phyloP scores from a whole-genome alignment of 1,140 invertebrate genomes.

The Leptoteleia sp. region DNA sequence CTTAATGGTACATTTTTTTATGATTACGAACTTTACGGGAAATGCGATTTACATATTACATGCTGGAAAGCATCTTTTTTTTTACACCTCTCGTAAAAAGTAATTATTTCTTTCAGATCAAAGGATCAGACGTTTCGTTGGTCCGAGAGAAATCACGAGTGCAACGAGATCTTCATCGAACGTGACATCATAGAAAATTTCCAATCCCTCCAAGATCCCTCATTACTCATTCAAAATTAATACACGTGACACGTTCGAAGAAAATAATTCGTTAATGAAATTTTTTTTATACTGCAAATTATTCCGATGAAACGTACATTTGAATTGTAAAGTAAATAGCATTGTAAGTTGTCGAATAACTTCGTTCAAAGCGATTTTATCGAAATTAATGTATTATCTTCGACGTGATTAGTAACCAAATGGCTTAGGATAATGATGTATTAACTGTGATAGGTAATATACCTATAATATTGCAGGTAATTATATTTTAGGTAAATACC shows the following conservation, averaged over 20 bases:
- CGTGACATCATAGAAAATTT: slow-evolving; percentile 30
- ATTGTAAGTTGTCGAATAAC: slow-evolving; percentile 6
- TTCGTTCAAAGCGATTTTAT: not conserved
- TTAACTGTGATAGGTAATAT: not conserved
- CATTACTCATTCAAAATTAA: slow-evolving; percentile 28
- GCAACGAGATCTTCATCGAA: slow-evolving; percentile 18
- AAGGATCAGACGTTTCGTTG: slow-evolving; percentile 19
- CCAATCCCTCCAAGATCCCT: slow-evolving; percentile 23
- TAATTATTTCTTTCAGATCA: slow-evolving; percentile 39
- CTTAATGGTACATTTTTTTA: too few species aligned
- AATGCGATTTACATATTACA: too few species aligned
- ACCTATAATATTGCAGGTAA: not conserved
- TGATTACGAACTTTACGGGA: too few species aligned
- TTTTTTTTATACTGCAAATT: slow-evolving; percentile 24
- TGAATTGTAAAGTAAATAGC: not conserved
- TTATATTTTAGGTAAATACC: not conserved
- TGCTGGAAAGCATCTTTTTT: too few species aligned
- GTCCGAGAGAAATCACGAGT: slow-evolving; percentile 4
- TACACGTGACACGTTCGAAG: not conserved
- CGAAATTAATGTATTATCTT: slow-evolving; percentile 1
- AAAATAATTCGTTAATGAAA: slow-evolving; percentile 13
- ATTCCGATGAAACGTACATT: not conserved
- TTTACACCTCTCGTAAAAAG: not conserved
- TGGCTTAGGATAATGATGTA: slow-evolving; percentile 1
- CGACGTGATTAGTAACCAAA: slow-evolving; percentile 7